A percentile compares a stretch with the other conserved stretches of the same genome.
Conservation (phyloP, 2,797 vertebrate species). For the Sarcoramphus papa region DNA sequence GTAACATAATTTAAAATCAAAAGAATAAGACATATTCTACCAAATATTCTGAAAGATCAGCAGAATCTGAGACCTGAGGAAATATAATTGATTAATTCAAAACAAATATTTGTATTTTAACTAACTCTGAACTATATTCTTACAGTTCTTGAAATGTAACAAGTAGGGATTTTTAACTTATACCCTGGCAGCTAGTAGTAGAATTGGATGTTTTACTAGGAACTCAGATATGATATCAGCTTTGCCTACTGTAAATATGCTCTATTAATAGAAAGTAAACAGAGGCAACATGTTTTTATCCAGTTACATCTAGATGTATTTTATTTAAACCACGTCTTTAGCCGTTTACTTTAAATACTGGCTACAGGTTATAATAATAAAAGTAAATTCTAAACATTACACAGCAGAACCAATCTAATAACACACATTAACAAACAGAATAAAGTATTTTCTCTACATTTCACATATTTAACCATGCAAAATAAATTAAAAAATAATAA, state of each 20-base stretch:
- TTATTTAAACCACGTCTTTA: neutral
- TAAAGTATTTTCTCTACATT: neutral
- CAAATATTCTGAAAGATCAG: neutral
- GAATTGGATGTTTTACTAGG: neutral
- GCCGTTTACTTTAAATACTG: neutral
- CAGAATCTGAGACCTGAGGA: neutral
- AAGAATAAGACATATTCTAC: neutral
- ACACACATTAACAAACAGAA: neutral
- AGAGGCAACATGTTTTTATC: neutral
- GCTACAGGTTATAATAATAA: neutral
- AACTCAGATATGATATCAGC: neutral
- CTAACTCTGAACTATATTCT: neutral
- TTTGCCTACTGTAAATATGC: neutral
- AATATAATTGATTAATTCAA: neutral
- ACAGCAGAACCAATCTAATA: neutral
- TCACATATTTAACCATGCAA: neutral
- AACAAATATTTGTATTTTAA: neutral
- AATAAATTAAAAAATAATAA: neutral
- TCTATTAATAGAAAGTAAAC: neutral
- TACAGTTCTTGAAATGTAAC: neutral
- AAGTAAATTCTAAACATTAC: neutral
- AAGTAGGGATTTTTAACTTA: neutral
- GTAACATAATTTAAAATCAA: neutral
- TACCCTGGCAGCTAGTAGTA: neutral
- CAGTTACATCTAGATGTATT: neutral